These are phyloP conservation scores for Mimachlamys varia DNA, from an alignment of 2,888 invertebrate species.

Conservation along the genomic window DNA sequence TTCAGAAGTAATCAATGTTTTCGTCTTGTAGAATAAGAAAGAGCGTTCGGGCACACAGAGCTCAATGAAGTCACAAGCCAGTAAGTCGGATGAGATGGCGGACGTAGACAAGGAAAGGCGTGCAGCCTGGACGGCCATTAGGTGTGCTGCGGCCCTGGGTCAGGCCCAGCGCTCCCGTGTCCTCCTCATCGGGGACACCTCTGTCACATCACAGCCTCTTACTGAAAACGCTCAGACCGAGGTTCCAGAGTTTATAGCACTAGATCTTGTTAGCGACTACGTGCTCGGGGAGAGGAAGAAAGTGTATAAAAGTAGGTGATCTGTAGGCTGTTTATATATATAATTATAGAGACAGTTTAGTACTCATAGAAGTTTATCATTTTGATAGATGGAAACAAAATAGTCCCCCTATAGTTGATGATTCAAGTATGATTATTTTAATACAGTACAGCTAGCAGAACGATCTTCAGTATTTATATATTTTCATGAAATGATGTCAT, in stretches of 20 bases:
- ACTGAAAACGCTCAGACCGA: constrained; percentile 61
- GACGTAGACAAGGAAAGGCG: constrained; percentile 72
- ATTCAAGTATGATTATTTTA: no score
- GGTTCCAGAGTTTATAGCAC: constrained; percentile 77
- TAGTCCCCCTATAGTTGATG: no score
- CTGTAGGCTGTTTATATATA: no score
- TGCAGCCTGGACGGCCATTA: constrained; percentile 77
- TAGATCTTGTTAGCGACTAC: constrained; percentile 78
- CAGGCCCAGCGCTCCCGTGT: constrained; percentile 71
- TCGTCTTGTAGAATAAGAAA: constrained; percentile 54
- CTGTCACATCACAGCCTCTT: constrained; percentile 70
- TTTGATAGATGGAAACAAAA: no score
- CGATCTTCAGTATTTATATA: no score
- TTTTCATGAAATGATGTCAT: no score
- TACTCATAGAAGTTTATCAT: no score
- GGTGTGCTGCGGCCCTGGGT: constrained; percentile 76
- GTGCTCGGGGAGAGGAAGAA: constrained; percentile 79
- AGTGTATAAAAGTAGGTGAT: constrained; percentile 77
- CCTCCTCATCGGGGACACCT: constrained; percentile 72
- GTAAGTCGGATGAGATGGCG: constrained; percentile 61
- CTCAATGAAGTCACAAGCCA: constrained; percentile 53
- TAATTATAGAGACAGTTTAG: no score
- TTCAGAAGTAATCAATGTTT: not conserved
- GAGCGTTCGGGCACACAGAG: constrained; percentile 51
- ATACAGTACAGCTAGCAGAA: no score